Evolutionary conservation across 2,888 invertebrate genomes (phyloP).

Genomic region (Chalcosyrphus nemorum): DNA sequence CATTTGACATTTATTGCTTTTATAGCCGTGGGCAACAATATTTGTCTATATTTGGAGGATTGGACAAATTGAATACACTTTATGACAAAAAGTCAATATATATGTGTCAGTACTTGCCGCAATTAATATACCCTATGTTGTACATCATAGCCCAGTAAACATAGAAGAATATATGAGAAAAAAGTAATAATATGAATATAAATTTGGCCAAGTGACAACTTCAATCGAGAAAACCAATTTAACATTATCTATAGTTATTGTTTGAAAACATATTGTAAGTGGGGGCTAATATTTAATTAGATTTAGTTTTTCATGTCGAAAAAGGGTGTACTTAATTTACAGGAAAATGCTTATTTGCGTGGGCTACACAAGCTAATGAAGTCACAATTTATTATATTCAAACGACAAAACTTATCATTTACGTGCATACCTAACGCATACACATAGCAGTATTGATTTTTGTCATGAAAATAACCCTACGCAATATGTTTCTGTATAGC

Average conservation of each 20-base stretch:
- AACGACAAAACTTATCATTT: not conserved
- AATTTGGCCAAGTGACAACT: not conserved
- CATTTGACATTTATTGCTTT: too few relatives aligned
- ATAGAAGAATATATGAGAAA: not conserved
- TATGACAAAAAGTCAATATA: not conserved
- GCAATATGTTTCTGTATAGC: slow-evolving; percentile 25
- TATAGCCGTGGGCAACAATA: too few relatives aligned
- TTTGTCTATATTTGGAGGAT: not conserved
- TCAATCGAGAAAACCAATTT: not conserved
- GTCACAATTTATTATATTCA: not conserved
- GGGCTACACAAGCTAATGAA: not conserved
- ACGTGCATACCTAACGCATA: not conserved
- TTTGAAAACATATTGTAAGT: not conserved
- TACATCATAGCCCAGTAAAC: not conserved
- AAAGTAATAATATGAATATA: not conserved
- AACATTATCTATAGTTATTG: not conserved
- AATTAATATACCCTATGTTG: not conserved
- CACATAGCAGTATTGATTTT: slow-evolving; percentile 37
- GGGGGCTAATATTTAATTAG: not conserved
- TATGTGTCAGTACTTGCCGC: not conserved
- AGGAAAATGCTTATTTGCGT: not conserved
- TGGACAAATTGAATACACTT: not conserved
- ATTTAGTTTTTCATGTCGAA: not conserved
- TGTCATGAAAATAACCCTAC: slow-evolving; percentile 14
- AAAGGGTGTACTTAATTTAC: not conserved